Evolutionary conservation across 2,797 vertebrate genomes (phyloP).

Genomic region (Sebastes matsubarae): DNA sequence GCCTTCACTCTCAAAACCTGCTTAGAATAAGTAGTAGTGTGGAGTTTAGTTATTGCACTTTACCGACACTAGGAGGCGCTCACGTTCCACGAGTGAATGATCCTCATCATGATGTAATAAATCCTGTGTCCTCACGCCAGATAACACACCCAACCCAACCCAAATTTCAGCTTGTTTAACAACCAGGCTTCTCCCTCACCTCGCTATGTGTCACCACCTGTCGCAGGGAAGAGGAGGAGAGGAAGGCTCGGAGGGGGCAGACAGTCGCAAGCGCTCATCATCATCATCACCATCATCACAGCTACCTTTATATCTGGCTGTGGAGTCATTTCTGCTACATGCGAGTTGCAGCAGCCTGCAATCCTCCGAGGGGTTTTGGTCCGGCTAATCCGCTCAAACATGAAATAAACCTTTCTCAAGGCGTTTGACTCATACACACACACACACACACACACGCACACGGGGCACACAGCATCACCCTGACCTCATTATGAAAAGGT

Average conservation of each 20-base stretch:
- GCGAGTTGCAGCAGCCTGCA: conserved; percentile 10
- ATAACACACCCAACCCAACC: conserved; percentile 24
- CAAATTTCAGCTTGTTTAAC: conserved; percentile 10
- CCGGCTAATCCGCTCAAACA: conserved; percentile 36
- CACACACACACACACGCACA: background rate
- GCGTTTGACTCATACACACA: conserved; percentile 42
- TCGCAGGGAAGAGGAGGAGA: background rate
- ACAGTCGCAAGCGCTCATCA: conserved; percentile 48
- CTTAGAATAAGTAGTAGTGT: background rate
- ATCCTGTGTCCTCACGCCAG: conserved; percentile 30
- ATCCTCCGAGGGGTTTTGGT: conserved; percentile 17
- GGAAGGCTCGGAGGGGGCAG: background rate
- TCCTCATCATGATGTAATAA: conserved; percentile 35
- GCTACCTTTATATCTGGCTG: conserved; percentile 35
- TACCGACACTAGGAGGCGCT: conserved; percentile 54
- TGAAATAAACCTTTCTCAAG: conserved; percentile 43
- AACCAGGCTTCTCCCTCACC: conserved; percentile 1
- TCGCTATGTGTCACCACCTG: conserved; percentile 22
- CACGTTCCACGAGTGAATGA: conserved; percentile 12
- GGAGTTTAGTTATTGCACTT: conserved; percentile 22
- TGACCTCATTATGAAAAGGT: conserved; percentile 65
- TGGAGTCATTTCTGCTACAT: conserved; percentile 27
- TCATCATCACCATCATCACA: conserved; percentile 24
- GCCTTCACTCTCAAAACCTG: conserved; percentile 1
- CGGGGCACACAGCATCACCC: conserved; percentile 10